Percentiles rank a stretch among this genome's conserved stretches.
These are phyloP conservation scores for Caenorhabditis doughertyi DNA, from an alignment of 2,888 invertebrate species.

Conservation along the genomic window DNA sequence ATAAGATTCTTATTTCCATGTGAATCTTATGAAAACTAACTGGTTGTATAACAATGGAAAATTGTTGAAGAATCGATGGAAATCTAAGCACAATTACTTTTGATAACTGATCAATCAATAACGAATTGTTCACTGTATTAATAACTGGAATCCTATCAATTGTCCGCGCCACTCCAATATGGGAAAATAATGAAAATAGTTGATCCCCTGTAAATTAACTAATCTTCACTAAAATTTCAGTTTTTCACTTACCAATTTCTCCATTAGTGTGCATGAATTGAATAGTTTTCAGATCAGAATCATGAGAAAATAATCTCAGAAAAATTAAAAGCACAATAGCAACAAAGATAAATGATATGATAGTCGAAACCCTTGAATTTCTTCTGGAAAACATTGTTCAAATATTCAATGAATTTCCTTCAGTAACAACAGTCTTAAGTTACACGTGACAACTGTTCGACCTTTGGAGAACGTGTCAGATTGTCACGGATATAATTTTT, in stretches of 20 bases:
- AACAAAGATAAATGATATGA: constrained; percentile 2
- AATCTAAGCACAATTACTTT: background rate
- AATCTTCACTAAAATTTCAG: background rate
- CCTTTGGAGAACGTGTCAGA: background rate
- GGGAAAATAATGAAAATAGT: constrained; percentile 38
- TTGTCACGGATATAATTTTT: background rate
- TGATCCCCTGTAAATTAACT: constrained; percentile 3
- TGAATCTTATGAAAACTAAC: background rate
- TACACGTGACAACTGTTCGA: background rate
- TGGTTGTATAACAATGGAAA: constrained; percentile 41
- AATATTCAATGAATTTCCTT: too few species aligned
- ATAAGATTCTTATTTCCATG: background rate
- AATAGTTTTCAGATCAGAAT: constrained; percentile 4
- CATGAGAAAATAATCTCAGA: background rate
- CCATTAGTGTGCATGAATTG: constrained; percentile 31
- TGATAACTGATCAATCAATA: constrained; percentile 5
- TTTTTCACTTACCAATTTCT: constrained; percentile 1
- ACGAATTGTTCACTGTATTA: constrained; percentile 5
- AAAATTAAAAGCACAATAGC: constrained; percentile 16
- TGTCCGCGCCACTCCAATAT: constrained; percentile 25
- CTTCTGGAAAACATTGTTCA: background rate
- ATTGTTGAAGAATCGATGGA: constrained; percentile 36
- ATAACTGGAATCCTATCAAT: constrained; percentile 26
- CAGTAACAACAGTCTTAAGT: too few species aligned
- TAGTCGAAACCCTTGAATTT: background rate